Evolutionary conservation across 1,140 invertebrate species (phyloP).

Genomic region (Dreissena polymorpha): DNA sequence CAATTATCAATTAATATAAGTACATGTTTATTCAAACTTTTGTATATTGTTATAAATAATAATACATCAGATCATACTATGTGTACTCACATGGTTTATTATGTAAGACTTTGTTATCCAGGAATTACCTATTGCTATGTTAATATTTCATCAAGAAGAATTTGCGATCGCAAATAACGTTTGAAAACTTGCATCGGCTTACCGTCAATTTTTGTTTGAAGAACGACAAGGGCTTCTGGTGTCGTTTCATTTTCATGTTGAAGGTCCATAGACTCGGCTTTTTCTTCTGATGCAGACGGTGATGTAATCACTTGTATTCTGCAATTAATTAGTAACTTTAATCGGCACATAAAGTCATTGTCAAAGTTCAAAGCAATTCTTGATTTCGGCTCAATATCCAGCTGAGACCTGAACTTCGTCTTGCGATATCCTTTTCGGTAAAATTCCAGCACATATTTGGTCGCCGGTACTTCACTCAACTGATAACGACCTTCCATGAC

Average conservation of each 20-base stretch:
- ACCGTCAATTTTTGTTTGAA: conserved; percentile 44
- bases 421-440: conserved; percentile 25
- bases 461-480: conserved; percentile 10
- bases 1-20: too few relatives aligned
- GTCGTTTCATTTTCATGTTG: conserved; percentile 44
- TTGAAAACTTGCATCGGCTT: not conserved
- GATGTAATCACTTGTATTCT: conserved; percentile 5
- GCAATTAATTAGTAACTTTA: not conserved
- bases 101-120: too few relatives aligned
- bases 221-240: conserved; percentile 36
- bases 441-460: conserved; percentile 34
- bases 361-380: not conserved
- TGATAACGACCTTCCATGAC: conserved; percentile 27
- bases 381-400: conserved; percentile 12
- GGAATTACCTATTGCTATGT: too few relatives aligned
- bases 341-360: not conserved
- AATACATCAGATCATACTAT: too few relatives aligned
- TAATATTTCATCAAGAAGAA: too few relatives aligned
- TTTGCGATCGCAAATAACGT: too few relatives aligned
- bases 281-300: not conserved
- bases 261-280: conserved; percentile 17
- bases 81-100: too few relatives aligned
- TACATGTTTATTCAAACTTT: too few relatives aligned
- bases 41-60: too few relatives aligned
- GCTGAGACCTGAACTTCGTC: conserved; percentile 15